Base-by-base conservation (phyloP, 2,888 invertebrate genomes). In the Drosophila eohydei region DNA sequence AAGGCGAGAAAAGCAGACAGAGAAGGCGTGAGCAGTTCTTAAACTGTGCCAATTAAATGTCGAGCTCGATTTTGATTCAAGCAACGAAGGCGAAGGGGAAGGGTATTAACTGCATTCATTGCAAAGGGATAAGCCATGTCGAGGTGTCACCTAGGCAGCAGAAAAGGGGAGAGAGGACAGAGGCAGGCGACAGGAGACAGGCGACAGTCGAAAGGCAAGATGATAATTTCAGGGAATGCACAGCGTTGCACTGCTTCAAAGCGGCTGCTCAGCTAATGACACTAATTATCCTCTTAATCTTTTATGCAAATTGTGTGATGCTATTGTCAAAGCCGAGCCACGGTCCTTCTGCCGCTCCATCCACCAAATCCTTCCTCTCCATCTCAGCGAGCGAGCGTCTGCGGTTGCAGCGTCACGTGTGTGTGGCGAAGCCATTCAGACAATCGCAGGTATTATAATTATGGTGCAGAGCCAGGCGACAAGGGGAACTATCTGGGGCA, bases 271-370 rank as follows among this genome's bases (percentile, higher is more conserved):
- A 74, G 68, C 89, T 88, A 86, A 84, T 88, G 84, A 86, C 84
- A 83, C 89, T 84, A 84, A 84, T 88, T 88, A 86, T 81, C 79
- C 81, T 76, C 81, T 81, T 84, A 88, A 84, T 84, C 89, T 88
- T 71, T 76, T 79, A 84, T 83, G 87, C 74, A 88, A 88, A 88
- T 88, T 81, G 71, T 86, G 70, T 71, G 71, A 61, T 43, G 50
- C 57, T 60, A 71, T 60, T 78, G 72, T 74, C 59, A 69, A 74
- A 73, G 74, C 65, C 61, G 56, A 62, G 48, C 51, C 69, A 38
- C 48, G 52, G 32, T 32, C 50, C 50, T 32, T 16, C 32, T 63
- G 32, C 28, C 36, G 30, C 51, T 32, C 64, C 55, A 26, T 26
- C 48, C 38, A 4, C 21, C 26, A 7, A n/a, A 11, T 5, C 7